phyloP scores from a whole-genome alignment of 2,113 vertebrate species.

The Nansenia antarctica region DNA sequence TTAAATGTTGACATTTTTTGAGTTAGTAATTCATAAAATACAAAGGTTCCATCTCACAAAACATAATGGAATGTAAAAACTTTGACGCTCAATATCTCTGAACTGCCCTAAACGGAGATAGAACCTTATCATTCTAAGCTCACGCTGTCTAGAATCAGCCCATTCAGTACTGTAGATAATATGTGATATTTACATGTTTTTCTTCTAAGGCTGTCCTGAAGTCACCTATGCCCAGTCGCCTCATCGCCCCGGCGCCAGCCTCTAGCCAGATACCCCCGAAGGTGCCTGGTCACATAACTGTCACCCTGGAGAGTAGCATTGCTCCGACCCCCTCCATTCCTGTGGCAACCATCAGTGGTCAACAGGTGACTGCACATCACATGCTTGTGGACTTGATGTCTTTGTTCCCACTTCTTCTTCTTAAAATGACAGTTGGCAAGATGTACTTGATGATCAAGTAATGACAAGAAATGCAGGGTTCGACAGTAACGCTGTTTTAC shows the following conservation, averaged over 20 bases:
- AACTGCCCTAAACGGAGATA: too few relatives aligned
- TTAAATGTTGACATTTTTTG: too few relatives aligned
- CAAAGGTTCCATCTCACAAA: too few relatives aligned
- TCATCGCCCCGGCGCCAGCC: constrained; percentile 95
- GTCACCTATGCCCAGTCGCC: constrained; percentile 91
- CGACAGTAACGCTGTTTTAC: too few relatives aligned
- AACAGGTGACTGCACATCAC: constrained; percentile 79
- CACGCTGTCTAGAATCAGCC: too few relatives aligned
- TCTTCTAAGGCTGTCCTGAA: constrained; percentile 83
- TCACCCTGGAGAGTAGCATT: constrained; percentile 91
- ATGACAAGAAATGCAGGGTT: too few relatives aligned
- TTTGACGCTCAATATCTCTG: too few relatives aligned
- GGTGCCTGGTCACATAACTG: constrained; percentile 91
- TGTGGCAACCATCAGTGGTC: constrained; percentile 97
- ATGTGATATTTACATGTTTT: not conserved
- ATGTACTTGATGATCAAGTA: too few relatives aligned
- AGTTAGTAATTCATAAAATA: too few relatives aligned
- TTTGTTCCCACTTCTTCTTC: not conserved
- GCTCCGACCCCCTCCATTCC: constrained; percentile 91
- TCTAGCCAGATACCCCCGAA: constrained; percentile 86
- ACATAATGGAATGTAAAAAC: too few relatives aligned
- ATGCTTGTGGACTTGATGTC: not conserved
- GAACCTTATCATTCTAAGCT: too few relatives aligned
- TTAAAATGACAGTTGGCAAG: not conserved
- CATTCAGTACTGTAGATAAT: too few relatives aligned